phyloP scores from a whole-genome alignment of 2,113 vertebrate species.

The Cephalopterus ornatus region DNA sequence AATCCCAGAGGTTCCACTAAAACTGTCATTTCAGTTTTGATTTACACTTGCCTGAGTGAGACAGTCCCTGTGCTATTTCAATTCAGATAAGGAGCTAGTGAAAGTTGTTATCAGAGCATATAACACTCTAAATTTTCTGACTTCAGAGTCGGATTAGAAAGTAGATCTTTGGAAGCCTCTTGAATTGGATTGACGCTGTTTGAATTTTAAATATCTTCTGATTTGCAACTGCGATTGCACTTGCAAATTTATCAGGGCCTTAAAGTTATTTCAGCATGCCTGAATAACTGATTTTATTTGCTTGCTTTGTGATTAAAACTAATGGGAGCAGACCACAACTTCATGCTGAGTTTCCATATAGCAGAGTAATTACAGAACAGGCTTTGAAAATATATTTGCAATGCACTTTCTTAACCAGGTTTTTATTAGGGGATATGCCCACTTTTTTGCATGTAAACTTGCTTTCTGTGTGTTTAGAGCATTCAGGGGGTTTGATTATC shows the following conservation, averaged over 20 bases:
- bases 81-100: not conserved
- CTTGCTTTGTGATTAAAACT: constrained; percentile 26
- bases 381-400: constrained; percentile 35
- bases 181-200: not conserved
- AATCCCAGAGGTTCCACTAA: constrained; percentile 9
- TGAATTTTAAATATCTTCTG: not conserved
- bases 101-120: not conserved
- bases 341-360: constrained; percentile 5
- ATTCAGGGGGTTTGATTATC: not conserved
- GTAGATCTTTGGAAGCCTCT: not conserved
- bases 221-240: not conserved
- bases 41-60: not conserved
- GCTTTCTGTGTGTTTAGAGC: not conserved
- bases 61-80: constrained; percentile 5
- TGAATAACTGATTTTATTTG: constrained; percentile 17
- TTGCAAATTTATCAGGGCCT: constrained; percentile 3
- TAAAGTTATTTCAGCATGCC: not conserved
- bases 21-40: constrained; percentile 5
- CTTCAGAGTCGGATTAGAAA: not conserved
- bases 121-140: not conserved
- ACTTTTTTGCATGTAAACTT: not conserved
- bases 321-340: not conserved
- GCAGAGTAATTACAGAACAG: not conserved
- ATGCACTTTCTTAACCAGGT: not conserved
- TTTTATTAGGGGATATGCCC: not conserved